Conservation (phyloP, 2,888 invertebrate genomes). For the Danaus chrysippus region DNA sequence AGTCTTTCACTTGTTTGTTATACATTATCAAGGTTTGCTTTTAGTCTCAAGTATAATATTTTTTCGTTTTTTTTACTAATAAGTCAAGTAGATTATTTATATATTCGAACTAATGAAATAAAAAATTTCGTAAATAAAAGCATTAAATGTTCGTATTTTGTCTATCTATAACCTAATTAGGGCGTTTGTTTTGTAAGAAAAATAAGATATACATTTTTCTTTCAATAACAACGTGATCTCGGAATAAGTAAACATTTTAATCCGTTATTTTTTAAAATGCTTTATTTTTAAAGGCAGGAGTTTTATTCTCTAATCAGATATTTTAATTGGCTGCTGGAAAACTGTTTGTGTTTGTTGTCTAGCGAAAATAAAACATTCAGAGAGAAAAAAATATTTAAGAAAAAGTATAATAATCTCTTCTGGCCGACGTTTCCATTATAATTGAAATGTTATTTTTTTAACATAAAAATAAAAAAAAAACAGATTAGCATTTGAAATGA, state of each 20-base stretch:
- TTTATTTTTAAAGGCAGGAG: conserved; percentile 27
- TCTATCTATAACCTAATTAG: conserved; percentile 20
- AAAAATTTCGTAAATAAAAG: neutral
- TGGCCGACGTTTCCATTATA: no score
- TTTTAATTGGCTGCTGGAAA: conserved; percentile 30
- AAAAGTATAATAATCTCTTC: no score
- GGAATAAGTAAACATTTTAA: conserved; percentile 31
- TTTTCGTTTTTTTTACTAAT: no score
- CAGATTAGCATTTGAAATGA: no score
- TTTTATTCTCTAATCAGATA: conserved; percentile 28
- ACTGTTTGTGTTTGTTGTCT: conserved; percentile 12
- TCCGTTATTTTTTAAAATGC: conserved; percentile 23
- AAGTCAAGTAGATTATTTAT: neutral
- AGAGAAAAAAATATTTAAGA: no score
- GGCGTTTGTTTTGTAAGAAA: conserved; percentile 6
- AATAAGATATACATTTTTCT: neutral
- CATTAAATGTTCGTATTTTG: neutral
- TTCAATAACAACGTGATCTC: conserved; percentile 7
- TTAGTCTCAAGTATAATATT: no score
- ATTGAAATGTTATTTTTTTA: no score
- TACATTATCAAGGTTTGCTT: no score
- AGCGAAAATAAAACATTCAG: conserved; percentile 2
- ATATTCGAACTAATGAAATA: neutral
- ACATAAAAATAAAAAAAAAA: no score
- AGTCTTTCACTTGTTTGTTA: no score